Percentiles rank a stretch among this genome's conserved stretches.
These are phyloP conservation scores for Machaerirhynchus nigripectus DNA, from an alignment of 2,113 vertebrate species.

Conservation along the genomic window DNA sequence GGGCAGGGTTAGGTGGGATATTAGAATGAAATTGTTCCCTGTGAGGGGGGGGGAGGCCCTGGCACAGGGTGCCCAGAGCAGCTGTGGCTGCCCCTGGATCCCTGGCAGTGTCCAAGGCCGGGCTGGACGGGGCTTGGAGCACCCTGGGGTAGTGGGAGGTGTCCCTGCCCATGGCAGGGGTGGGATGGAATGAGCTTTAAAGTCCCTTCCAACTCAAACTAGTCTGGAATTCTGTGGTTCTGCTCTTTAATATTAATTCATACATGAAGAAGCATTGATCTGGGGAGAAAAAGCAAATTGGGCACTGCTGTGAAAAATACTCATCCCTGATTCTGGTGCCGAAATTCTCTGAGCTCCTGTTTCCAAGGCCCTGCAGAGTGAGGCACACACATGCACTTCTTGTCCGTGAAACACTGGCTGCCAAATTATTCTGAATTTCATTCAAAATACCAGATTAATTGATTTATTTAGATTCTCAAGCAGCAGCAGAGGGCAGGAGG, in stretches of 20 bases:
- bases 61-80: not conserved
- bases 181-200: not conserved
- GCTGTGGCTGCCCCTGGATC: not conserved
- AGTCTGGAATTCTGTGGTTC: not conserved
- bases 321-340: not conserved
- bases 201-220: not conserved
- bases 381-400: not conserved
- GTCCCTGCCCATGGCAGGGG: not conserved
- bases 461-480: not conserved
- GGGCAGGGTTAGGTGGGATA: not conserved
- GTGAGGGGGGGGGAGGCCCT: not conserved
- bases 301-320: not conserved
- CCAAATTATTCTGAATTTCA: not conserved
- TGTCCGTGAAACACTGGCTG: not conserved
- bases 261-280: not conserved
- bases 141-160: not conserved
- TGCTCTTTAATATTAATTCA: not conserved
- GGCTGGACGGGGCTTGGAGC: not conserved
- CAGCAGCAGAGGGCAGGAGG: not conserved
- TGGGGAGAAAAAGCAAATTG: not conserved
- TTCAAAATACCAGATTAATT: slow-evolving; percentile 3
- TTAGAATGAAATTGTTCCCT: not conserved
- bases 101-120: not conserved
- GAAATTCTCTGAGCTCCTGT: not conserved
- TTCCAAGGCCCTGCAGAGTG: not conserved